Conservation (phyloP, 2,797 vertebrate species). For the Phalloptychus januarius region DNA sequence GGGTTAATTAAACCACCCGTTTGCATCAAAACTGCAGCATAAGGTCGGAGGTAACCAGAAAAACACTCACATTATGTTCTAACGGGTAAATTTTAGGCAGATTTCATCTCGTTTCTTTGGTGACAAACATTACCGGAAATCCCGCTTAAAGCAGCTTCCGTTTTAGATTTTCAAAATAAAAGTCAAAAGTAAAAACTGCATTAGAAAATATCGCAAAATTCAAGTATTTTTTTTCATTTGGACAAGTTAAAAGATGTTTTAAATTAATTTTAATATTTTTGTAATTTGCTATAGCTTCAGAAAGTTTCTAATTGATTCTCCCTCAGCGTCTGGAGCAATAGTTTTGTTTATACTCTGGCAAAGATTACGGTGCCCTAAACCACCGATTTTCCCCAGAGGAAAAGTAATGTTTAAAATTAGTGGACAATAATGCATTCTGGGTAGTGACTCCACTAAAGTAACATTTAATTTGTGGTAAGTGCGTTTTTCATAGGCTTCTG, state of each 20-base stretch:
- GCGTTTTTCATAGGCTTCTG: neutral
- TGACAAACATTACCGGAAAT: neutral
- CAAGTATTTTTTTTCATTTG: too few species aligned
- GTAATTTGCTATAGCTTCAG: neutral
- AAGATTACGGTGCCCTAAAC: neutral
- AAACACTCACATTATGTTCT: neutral
- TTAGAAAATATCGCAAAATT: neutral
- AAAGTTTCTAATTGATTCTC: neutral
- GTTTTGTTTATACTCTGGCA: neutral
- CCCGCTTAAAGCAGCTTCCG: neutral
- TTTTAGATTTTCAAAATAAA: conserved; percentile 13
- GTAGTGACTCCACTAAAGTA: neutral
- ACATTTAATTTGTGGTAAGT: neutral
- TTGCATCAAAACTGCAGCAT: neutral
- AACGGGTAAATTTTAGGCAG: neutral
- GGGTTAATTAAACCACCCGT: neutral
- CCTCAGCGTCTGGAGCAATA: neutral
- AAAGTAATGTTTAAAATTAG: neutral
- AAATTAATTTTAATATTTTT: neutral
- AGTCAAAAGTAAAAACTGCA: neutral
- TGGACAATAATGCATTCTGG: neutral
- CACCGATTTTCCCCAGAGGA: neutral
- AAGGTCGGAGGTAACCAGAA: neutral
- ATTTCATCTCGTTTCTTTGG: neutral
- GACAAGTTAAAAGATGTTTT: neutral